Evolutionary conservation across 2,797 vertebrate species (phyloP), one percentile per base, ranked within the genome.

Genomic region (Prunella strophiata): DNA sequence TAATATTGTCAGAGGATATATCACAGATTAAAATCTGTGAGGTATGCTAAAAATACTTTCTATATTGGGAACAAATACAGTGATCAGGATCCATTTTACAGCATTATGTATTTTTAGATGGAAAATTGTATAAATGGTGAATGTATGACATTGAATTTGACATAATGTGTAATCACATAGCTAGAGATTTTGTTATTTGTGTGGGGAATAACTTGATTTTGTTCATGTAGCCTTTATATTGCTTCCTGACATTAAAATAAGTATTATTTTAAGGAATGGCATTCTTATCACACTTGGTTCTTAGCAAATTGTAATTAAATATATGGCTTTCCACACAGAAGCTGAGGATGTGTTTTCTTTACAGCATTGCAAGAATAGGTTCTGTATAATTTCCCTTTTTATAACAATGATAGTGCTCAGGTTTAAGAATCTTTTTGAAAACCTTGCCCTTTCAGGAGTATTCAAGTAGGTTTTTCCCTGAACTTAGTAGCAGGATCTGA

Each of bases 171-270:
- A 38, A 63, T 88, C 16, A 30, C 20, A 4, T 11, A 74, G 29
- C 58, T 94, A 20, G 79, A 75, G n/a, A 16, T 59, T 55, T 7
- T 40, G 40, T 62, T 93, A 45, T 27, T 94, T 95, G 45, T 88
- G 67, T 62, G 55, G 63, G 54, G 88, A 81, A 73, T 43, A 70
- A 57, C 36, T 92, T 51, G 22, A 10, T 88, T 91, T 85, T 67
- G 13, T 76, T 81, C 77, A 20, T 71, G 34, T 42, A 85, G 30
- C n/a, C 40, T 75, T 84, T 65, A 26, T 85, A 43, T 61, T 94
- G 42, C 66, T 91, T 92, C 26, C 34, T 94, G 85, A 72, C 62
- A 67, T 81, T 81, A 89, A 83, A 93, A 71, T 58, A 67, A 92
- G 16, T 29, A 48, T 7, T 80, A 42, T 45, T 82, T 62, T 68